phyloP scores from a whole-genome alignment of 2,797 vertebrate genomes.

The Danio albolineatus region DNA sequence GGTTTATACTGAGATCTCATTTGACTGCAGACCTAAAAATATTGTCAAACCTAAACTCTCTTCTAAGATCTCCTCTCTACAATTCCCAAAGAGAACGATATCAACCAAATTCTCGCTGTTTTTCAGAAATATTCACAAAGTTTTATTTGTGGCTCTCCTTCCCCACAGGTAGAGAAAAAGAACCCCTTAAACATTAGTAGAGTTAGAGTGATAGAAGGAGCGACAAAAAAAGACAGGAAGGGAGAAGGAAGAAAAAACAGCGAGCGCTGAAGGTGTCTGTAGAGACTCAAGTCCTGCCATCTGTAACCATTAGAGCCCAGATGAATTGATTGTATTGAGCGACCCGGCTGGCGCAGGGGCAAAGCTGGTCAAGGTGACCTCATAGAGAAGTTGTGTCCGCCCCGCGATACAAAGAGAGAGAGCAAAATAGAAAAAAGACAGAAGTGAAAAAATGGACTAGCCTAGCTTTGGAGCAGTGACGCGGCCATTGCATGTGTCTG shows the following conservation, averaged over 20 bases:
- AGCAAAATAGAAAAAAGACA: conserved; percentile 25
- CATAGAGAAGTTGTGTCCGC: conserved; percentile 37
- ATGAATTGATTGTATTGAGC: conserved; percentile 66
- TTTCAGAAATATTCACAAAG: background rate
- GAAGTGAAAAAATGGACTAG: conserved; percentile 27
- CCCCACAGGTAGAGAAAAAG: conserved; percentile 7
- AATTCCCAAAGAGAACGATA: conserved; percentile 21
- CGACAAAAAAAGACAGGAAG: conserved; percentile 28
- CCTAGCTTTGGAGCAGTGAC: conserved; percentile 13
- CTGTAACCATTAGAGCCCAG: conserved; percentile 67
- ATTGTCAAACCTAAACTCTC: background rate
- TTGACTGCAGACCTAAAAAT: background rate
- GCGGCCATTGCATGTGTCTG: conserved; percentile 35
- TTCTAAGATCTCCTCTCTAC: background rate
- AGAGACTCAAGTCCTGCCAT: conserved; percentile 63
- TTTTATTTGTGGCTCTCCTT: conserved; percentile 12
- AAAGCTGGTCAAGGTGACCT: conserved; percentile 63
- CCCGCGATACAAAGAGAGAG: conserved; percentile 43
- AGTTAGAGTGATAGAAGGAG: conserved; percentile 35
- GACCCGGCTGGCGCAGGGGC: conserved; percentile 59
- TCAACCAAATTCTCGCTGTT: background rate
- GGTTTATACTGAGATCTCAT: background rate
- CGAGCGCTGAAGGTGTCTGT: conserved; percentile 57
- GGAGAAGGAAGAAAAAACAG: conserved; percentile 46
- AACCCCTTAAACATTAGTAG: conserved; percentile 28